Percentiles rank a stretch among this genome's conserved stretches.
These are phyloP conservation scores for Agrotis puta DNA, from an alignment of 2,888 invertebrate genomes.

Conservation along the genomic window DNA sequence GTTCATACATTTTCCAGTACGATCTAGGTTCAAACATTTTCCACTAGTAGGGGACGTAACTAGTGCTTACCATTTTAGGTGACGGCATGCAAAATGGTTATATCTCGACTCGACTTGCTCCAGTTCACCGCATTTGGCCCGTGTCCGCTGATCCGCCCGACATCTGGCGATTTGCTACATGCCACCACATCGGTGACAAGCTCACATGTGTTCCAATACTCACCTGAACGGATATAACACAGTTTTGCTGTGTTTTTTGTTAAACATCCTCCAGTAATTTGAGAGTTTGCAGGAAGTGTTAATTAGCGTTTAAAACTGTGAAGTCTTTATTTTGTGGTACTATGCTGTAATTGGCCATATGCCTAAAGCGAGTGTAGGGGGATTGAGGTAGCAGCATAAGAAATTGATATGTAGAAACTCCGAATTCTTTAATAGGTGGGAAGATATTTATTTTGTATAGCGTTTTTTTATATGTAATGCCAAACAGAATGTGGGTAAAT, in stretches of 20 bases:
- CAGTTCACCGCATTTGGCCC: conserved; percentile 68
- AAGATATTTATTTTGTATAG: background rate
- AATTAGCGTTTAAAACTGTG: conserved; percentile 38
- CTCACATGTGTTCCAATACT: conserved; percentile 57
- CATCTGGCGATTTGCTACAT: conserved; percentile 66
- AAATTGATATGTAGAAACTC: background rate
- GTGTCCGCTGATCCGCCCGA: conserved; percentile 55
- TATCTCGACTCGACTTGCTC: conserved; percentile 62
- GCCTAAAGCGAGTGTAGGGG: background rate
- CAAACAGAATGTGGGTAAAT: background rate
- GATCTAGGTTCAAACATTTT: no score
- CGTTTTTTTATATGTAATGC: background rate
- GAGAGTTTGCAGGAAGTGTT: conserved; percentile 55
- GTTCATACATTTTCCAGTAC: background rate
- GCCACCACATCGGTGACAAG: conserved; percentile 42
- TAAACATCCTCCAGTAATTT: conserved; percentile 52
- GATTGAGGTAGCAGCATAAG: background rate
- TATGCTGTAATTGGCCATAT: background rate
- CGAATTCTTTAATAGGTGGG: background rate
- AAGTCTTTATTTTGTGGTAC: conserved; percentile 28
- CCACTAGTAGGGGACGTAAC: conserved; percentile 38
- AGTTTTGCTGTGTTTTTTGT: conserved; percentile 52
- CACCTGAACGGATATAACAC: conserved; percentile 64
- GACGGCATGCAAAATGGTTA: conserved; percentile 68
- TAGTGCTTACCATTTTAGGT: conserved; percentile 58